These are phyloP conservation scores for Protonemura montana DNA, from an alignment of 2,888 invertebrate species.

Conservation along the genomic window DNA sequence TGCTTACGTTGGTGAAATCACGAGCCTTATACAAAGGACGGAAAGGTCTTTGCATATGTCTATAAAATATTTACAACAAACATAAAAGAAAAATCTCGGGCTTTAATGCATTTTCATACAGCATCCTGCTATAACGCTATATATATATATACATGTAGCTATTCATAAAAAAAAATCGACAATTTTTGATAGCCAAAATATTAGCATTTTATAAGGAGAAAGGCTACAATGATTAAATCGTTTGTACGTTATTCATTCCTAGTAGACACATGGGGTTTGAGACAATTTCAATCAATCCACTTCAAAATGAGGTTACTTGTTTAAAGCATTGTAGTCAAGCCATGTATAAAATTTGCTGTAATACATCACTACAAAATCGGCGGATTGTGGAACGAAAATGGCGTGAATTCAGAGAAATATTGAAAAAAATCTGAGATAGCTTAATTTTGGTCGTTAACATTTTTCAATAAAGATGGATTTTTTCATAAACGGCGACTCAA, in stretches of 20 bases:
- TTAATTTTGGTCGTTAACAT: too few species aligned
- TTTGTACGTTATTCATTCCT: background rate
- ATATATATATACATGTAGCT: background rate
- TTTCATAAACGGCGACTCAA: too few species aligned
- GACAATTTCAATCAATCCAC: too few species aligned
- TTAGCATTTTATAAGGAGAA: background rate
- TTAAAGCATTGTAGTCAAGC: too few species aligned
- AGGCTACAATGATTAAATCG: background rate
- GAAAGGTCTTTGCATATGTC: background rate
- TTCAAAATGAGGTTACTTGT: too few species aligned
- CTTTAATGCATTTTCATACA: constrained; percentile 7
- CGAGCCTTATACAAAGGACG: background rate
- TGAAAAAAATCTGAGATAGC: too few species aligned
- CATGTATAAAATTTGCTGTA: too few species aligned
- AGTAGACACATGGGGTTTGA: too few species aligned
- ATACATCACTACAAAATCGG: too few species aligned
- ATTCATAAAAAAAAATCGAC: background rate
- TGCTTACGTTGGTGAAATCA: background rate
- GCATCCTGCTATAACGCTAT: background rate
- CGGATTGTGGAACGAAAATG: too few species aligned
- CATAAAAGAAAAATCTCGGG: background rate
- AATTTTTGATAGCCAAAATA: background rate
- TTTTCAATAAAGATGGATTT: too few species aligned
- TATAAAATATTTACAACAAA: background rate
- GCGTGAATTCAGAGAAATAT: too few species aligned